phyloP scores from a whole-genome alignment of 2,888 invertebrate genomes.

The Steromphala cineraria region DNA sequence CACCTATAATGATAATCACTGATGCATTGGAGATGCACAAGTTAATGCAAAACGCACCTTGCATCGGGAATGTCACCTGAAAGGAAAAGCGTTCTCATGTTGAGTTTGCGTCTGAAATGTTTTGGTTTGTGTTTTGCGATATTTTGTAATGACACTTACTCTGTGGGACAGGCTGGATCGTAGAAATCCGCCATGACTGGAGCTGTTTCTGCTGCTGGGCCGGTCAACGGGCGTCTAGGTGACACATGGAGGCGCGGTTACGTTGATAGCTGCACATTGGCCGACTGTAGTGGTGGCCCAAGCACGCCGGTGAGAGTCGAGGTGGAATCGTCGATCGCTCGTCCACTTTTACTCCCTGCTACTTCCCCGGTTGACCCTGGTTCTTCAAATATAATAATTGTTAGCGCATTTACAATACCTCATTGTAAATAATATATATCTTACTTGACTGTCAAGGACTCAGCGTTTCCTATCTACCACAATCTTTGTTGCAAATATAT shows the following conservation, averaged over 20 bases:
- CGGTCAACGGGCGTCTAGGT: neutral
- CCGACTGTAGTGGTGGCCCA: neutral
- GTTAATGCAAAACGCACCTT: too few species aligned
- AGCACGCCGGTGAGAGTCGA: neutral
- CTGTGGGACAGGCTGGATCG: constrained; percentile 38
- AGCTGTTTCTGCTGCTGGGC: neutral
- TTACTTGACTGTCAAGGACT: constrained; percentile 1
- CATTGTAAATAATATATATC: constrained; percentile 11
- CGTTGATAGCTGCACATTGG: constrained; percentile 3
- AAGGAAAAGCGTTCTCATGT: neutral
- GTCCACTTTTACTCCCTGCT: neutral
- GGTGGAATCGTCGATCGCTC: neutral
- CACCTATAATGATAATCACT: neutral
- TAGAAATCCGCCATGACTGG: constrained; percentile 29
- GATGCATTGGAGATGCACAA: neutral
- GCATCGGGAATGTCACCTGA: too few species aligned
- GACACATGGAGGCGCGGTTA: neutral
- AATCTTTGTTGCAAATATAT: constrained; percentile 17
- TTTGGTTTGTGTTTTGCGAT: neutral
- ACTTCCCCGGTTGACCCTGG: constrained; percentile 1
- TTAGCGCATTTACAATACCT: constrained; percentile 6
- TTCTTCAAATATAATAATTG: constrained; percentile 17
- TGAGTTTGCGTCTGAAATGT: neutral
- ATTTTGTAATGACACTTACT: constrained; percentile 27
- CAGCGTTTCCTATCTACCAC: neutral